phyloP scores from a whole-genome alignment of 2,888 invertebrate genomes.

The Metellina segmentata region DNA sequence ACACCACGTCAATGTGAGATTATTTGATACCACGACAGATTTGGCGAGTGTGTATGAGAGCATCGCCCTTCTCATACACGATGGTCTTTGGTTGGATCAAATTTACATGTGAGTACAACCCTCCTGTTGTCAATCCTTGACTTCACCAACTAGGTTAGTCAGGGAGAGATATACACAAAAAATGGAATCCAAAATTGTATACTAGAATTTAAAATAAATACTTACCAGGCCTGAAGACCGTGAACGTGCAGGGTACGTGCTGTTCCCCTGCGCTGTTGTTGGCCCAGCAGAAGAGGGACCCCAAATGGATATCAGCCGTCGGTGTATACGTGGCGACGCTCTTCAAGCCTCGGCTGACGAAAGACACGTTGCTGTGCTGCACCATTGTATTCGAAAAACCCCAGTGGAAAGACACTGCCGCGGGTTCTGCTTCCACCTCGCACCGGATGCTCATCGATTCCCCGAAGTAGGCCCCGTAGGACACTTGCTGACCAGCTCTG shows the following conservation, averaged over 20 bases:
- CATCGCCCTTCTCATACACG: too few relatives aligned
- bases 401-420: conserved; percentile 90
- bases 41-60: too few relatives aligned
- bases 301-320: conserved; percentile 78
- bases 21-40: too few relatives aligned
- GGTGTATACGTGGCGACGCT: conserved; percentile 78
- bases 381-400: conserved; percentile 86
- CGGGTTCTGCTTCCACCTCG: conserved; percentile 78
- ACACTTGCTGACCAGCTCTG: conserved; percentile 51
- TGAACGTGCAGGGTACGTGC: conserved; percentile 78
- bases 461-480: conserved; percentile 56
- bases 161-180: too few relatives aligned
- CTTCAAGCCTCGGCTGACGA: conserved; percentile 47
- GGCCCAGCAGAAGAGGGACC: conserved; percentile 78
- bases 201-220: too few relatives aligned
- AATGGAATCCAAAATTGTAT: too few relatives aligned
- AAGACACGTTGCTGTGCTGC: conserved; percentile 60
- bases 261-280: conserved; percentile 78
- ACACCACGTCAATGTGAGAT: too few relatives aligned
- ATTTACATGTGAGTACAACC: too few relatives aligned
- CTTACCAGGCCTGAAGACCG: conserved; percentile 77
- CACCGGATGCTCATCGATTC: conserved; percentile 69
- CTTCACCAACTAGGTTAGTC: too few relatives aligned
- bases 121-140: too few relatives aligned
- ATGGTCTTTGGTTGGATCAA: too few relatives aligned